These are phyloP conservation scores for Thalassophryne amazonica DNA, from an alignment of 2,797 vertebrate species.

Conservation along the genomic window DNA sequence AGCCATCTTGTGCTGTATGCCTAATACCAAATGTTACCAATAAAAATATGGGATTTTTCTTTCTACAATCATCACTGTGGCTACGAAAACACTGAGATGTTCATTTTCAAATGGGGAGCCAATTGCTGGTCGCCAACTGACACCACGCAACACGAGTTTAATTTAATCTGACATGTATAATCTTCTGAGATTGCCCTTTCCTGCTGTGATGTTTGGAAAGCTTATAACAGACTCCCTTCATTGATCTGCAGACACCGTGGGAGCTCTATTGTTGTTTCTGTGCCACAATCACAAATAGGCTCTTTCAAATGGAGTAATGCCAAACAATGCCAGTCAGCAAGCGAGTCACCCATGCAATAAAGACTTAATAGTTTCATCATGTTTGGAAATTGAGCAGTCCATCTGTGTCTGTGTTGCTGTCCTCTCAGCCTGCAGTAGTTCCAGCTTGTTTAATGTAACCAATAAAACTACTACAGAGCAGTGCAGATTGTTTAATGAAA, in stretches of 20 bases:
- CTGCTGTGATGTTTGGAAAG: constrained; percentile 47
- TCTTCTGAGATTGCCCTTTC: constrained; percentile 53
- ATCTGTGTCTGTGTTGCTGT: constrained; percentile 2
- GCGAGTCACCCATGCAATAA: constrained; percentile 21
- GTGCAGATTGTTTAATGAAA: not conserved
- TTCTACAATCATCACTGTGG: not conserved
- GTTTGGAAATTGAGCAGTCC: constrained; percentile 4
- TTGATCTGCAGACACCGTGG: constrained; percentile 56
- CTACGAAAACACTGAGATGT: not conserved
- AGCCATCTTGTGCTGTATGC: too few relatives aligned
- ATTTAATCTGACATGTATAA: constrained; percentile 63
- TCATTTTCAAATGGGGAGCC: constrained; percentile 15
- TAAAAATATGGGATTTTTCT: too few relatives aligned
- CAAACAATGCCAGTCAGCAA: constrained; percentile 40
- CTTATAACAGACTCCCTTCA: constrained; percentile 53
- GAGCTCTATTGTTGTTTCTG: constrained; percentile 31
- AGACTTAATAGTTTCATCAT: constrained; percentile 43
- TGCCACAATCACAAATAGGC: constrained; percentile 46
- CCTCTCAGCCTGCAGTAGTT: constrained; percentile 11
- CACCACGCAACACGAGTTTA: constrained; percentile 28
- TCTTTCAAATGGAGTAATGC: constrained; percentile 41
- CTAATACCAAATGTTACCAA: too few relatives aligned
- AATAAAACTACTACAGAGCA: not conserved
- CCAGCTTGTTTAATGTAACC: constrained; percentile 1
- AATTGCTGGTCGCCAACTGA: constrained; percentile 26